Conservation (phyloP, 2,113 vertebrate genomes). For the Riparia riparia region DNA sequence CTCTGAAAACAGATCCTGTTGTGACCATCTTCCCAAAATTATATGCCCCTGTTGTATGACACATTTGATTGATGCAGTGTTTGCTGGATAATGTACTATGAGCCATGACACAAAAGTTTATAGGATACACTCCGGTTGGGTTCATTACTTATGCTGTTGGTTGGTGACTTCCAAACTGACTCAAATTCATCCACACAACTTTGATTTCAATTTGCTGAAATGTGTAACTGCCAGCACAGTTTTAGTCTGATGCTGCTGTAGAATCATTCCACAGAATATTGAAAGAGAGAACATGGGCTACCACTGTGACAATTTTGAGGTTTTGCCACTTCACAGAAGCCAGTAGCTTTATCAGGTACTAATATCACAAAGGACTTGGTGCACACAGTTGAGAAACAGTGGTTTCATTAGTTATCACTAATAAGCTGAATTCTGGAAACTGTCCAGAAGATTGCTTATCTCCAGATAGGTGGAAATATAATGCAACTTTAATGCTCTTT, state of each 20-base stretch:
- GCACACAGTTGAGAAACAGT: background rate
- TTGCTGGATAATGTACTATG: background rate
- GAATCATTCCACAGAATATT: background rate
- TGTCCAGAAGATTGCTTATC: background rate
- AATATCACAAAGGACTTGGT: background rate
- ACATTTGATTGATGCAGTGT: background rate
- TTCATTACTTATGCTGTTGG: background rate
- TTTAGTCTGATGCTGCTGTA: background rate
- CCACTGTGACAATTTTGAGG: background rate
- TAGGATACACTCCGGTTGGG: background rate
- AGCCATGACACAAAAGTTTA: background rate
- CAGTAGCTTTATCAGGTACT: background rate
- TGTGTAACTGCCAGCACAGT: background rate
- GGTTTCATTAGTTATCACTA: background rate
- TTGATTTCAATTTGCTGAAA: background rate
- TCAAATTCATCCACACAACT: background rate
- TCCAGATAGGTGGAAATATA: background rate
- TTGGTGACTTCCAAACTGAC: background rate
- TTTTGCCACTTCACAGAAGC: background rate
- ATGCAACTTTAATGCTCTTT: conserved; percentile 9
- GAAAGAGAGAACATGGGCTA: background rate
- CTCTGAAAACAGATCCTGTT: background rate
- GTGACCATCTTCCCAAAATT: background rate
- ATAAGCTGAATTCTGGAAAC: background rate
- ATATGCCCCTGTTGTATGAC: fast-evolving